A percentile compares a stretch with the other conserved stretches of the same genome.
Evolutionary conservation across 2,113 vertebrate species (phyloP).

Genomic region (Hemicordylus capensis): DNA sequence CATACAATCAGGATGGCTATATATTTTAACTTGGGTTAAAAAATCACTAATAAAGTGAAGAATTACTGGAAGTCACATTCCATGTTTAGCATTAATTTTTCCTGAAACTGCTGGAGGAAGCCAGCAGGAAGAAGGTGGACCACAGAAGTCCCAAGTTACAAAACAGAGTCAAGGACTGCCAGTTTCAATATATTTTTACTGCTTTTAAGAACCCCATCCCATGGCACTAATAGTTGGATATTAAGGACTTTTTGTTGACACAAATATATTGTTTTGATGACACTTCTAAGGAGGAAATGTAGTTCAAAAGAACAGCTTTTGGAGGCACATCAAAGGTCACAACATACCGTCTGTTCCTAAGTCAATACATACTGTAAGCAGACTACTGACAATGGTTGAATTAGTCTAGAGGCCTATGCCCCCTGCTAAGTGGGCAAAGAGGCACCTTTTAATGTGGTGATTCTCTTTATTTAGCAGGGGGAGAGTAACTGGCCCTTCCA

Average conservation of each 20-base stretch:
- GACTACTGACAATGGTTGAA: neutral
- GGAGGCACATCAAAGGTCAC: neutral
- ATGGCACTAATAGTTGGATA: neutral
- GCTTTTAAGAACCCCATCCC: neutral
- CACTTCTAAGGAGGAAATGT: neutral
- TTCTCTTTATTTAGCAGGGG: no score
- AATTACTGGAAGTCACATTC: neutral
- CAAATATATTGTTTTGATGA: no score
- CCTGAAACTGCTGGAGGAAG: neutral
- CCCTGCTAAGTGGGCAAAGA: no score
- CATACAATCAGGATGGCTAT: neutral
- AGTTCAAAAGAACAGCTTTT: neutral
- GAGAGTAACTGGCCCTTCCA: no score
- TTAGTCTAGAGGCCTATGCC: neutral
- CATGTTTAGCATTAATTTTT: neutral
- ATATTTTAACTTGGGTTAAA: neutral
- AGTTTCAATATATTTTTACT: neutral
- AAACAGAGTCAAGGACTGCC: neutral
- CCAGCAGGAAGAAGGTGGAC: neutral
- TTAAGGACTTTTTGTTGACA: neutral
- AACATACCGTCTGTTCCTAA: neutral
- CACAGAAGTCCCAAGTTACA: neutral
- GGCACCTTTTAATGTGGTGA: no score
- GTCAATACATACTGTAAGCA: neutral
- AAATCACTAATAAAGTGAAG: neutral